A percentile compares a stretch with the other conserved stretches of the same genome.
Conservation (phyloP, 64 coral and sea anemone genomes). For the Anthopleura sola region DNA sequence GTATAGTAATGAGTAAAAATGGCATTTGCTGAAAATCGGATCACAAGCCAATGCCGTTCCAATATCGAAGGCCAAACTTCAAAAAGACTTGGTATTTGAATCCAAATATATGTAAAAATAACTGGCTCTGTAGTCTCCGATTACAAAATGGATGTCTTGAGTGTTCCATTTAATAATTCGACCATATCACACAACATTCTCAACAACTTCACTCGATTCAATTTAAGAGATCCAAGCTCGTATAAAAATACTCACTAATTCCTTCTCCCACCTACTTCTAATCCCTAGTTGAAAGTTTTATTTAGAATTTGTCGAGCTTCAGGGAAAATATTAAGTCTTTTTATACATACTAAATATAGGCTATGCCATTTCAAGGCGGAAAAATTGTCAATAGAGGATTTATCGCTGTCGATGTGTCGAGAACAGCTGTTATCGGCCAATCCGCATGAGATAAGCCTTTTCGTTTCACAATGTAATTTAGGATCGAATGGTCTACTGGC, state of each 20-base stretch:
- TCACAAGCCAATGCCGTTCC: not conserved
- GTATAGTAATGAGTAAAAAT: not conserved
- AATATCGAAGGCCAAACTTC: not conserved
- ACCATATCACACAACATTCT: not conserved
- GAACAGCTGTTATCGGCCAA: not conserved
- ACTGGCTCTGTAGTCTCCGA: not conserved
- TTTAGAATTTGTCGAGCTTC: not conserved
- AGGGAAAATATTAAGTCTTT: not conserved
- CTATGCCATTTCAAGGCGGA: slow-evolving; percentile 3
- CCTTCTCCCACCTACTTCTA: not conserved
- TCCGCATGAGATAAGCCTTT: slow-evolving; percentile 3
- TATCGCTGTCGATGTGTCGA: not conserved
- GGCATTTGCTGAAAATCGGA: not conserved
- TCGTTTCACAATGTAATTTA: slow-evolving; percentile 1
- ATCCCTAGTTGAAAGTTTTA: not conserved
- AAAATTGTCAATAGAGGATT: slow-evolving; percentile 15
- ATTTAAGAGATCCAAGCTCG: not conserved
- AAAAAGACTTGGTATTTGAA: not conserved
- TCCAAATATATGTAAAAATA: not conserved
- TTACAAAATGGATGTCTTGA: slow-evolving; percentile 1
- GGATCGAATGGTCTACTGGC: not conserved
- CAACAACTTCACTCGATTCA: not conserved
- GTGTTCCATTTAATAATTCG: not conserved
- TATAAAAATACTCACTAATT: not conserved
- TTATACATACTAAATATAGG: slow-evolving; percentile 13